phyloP scores from a whole-genome alignment of 2,113 vertebrate genomes.

The Burhinus bistriatus region DNA sequence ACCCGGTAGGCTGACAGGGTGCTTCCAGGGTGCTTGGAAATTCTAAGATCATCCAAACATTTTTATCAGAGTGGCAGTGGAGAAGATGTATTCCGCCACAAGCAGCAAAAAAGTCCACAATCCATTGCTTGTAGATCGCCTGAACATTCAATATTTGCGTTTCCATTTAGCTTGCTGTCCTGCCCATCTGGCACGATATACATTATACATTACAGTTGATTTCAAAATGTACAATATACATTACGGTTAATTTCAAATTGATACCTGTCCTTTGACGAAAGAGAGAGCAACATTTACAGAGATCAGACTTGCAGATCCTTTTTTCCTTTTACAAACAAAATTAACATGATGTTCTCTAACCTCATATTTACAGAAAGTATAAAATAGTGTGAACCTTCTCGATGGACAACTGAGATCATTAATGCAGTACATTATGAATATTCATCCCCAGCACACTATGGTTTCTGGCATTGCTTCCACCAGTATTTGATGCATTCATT shows the following conservation, averaged over 20 bases:
- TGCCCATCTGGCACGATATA: not conserved
- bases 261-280: not conserved
- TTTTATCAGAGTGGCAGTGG: constrained; percentile 16
- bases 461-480: constrained; percentile 65
- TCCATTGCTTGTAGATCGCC: not conserved
- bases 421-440: not conserved
- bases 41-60: not conserved
- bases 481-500: constrained; percentile 19
- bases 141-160: not conserved
- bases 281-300: not conserved
- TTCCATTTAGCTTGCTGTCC: not conserved
- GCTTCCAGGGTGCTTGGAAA: constrained; percentile 56
- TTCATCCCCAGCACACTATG: constrained; percentile 23
- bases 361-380: not conserved
- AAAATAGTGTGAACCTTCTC: not conserved
- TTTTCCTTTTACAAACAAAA: not conserved
- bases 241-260: not conserved
- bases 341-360: not conserved
- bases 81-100: not conserved
- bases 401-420: not conserved
- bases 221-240: not conserved
- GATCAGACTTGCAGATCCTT: not conserved
- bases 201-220: not conserved
- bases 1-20: not conserved
- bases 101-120: not conserved